Conservation (phyloP, 2,888 invertebrate species). For the Archaeoteleia sp. region DNA sequence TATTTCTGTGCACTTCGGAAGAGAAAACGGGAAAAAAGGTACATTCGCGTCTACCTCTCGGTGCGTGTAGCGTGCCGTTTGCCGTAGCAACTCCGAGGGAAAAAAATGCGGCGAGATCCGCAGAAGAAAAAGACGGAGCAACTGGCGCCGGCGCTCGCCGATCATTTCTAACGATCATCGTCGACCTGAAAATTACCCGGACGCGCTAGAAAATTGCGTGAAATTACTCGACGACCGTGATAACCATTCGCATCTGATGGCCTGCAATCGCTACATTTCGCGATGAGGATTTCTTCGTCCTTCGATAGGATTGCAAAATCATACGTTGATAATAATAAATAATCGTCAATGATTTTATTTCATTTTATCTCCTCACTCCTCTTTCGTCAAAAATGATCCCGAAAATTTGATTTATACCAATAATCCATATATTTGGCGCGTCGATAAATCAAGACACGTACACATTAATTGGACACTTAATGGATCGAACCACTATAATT, state of each 20-base stretch:
- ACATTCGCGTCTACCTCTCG: slow-evolving; percentile 20
- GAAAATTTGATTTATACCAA: no score
- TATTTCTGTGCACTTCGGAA: slow-evolving; percentile 55
- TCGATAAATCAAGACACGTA: no score
- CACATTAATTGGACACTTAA: no score
- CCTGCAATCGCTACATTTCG: slow-evolving; percentile 26
- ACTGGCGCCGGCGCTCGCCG: slow-evolving; percentile 65
- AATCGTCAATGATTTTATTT: slow-evolving; percentile 15
- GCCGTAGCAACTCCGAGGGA: slow-evolving; percentile 6
- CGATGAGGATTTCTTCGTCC: slow-evolving; percentile 38
- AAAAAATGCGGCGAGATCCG: slow-evolving; percentile 11
- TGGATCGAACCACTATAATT: no score
- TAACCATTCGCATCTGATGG: slow-evolving; percentile 33
- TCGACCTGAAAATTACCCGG: slow-evolving; percentile 64
- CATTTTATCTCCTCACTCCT: background rate
- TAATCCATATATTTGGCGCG: no score
- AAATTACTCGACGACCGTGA: slow-evolving; percentile 47
- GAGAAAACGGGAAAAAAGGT: slow-evolving; percentile 45
- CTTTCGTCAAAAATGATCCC: no score
- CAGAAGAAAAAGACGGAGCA: slow-evolving; percentile 59
- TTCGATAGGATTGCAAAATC: slow-evolving; percentile 5
- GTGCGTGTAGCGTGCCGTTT: slow-evolving; percentile 20
- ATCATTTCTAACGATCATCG: slow-evolving; percentile 54
- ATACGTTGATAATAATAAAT: background rate
- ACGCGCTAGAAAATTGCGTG: slow-evolving; percentile 64